Conservation (phyloP, 1,140 invertebrate species). For the Zaprionus taronus region DNA sequence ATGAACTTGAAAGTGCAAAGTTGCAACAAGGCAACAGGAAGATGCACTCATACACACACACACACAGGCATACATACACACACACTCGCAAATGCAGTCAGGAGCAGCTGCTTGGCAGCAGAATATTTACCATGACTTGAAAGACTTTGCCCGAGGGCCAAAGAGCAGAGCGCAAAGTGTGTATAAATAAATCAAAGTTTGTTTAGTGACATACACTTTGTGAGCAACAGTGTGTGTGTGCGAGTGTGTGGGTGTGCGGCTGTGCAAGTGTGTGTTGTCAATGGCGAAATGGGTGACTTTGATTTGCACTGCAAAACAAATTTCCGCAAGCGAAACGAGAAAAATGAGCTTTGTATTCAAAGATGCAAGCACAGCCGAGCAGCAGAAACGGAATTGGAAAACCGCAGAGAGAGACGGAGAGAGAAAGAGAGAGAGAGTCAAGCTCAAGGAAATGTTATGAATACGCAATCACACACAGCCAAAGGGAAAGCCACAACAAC, state of each 20-base stretch:
- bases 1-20: slow-evolving; percentile 46
- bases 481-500: slow-evolving; percentile 29
- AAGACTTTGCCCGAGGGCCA: slow-evolving; percentile 50
- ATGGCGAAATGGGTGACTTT: slow-evolving; percentile 51
- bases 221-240: not conserved
- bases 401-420: not conserved
- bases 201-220: slow-evolving; percentile 71
- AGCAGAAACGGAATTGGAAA: not conserved
- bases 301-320: slow-evolving; percentile 66
- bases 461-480: slow-evolving; percentile 69
- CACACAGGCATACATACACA: not conserved
- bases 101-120: slow-evolving; percentile 24
- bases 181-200: slow-evolving; percentile 80
- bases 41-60: not conserved
- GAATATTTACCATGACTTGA: slow-evolving; percentile 52
- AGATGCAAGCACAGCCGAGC: slow-evolving; percentile 5
- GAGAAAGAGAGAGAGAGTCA: slow-evolving; percentile 9
- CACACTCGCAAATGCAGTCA: not conserved
- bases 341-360: slow-evolving; percentile 52
- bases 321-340: slow-evolving; percentile 73
- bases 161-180: slow-evolving; percentile 66
- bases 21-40: slow-evolving; percentile 30
- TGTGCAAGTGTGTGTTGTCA: slow-evolving; percentile 36
- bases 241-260: not conserved
- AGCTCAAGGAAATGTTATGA: slow-evolving; percentile 66